Evolutionary conservation across 64 coral and sea anemone genomes (phyloP).

Genomic region (Porites australiensis): DNA sequence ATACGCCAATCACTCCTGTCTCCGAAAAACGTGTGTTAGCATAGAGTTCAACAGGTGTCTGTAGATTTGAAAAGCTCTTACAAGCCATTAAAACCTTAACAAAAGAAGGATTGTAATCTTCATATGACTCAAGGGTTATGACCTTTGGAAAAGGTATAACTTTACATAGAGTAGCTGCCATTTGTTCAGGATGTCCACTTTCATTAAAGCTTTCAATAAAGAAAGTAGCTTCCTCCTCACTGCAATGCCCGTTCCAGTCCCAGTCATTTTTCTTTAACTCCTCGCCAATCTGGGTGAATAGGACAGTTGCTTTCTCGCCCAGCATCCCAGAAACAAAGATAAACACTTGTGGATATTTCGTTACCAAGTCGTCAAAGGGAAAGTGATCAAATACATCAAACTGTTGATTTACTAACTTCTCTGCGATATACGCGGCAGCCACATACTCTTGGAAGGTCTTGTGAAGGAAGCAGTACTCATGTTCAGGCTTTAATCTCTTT

Average conservation of each 20-base stretch:
- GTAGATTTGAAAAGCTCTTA: too few relatives aligned
- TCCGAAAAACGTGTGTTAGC: too few relatives aligned
- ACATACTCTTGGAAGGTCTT: constrained; percentile 37
- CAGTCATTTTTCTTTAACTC: not conserved
- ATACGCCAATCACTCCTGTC: too few relatives aligned
- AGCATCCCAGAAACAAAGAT: not conserved
- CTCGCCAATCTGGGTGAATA: not conserved
- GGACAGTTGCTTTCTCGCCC: not conserved
- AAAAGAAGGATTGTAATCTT: too few relatives aligned
- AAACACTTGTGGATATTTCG: not conserved
- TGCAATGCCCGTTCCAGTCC: not conserved
- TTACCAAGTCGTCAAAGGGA: not conserved
- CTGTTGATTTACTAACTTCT: not conserved
- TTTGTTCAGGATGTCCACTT: constrained; percentile 4
- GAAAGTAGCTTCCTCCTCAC: not conserved
- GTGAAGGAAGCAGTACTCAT: constrained; percentile 21
- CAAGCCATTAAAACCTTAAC: too few relatives aligned
- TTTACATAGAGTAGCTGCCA: not conserved
- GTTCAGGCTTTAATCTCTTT: not conserved
- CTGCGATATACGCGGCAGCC: constrained; percentile 24
- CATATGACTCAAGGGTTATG: not conserved
- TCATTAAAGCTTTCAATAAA: not conserved
- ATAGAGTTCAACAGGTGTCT: too few relatives aligned
- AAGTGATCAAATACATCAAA: not conserved
- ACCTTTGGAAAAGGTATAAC: not conserved